Base-by-base conservation (phyloP, 2,113 vertebrate species). In the Manacus vitellinus region DNA sequence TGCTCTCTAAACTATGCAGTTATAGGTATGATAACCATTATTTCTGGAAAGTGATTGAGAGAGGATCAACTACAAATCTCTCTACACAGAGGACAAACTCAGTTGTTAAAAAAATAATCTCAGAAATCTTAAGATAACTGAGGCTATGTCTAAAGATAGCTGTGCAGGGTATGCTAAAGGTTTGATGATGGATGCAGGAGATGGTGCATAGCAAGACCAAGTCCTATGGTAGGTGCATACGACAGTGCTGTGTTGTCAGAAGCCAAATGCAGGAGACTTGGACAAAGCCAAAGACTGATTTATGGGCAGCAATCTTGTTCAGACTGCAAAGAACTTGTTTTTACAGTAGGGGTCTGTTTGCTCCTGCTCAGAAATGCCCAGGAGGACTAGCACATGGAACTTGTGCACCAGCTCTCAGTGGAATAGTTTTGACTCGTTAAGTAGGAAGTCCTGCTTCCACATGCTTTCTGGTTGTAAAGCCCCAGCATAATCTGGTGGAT, bases 331-430 rank as follows among this genome's bases (percentile, higher is more conserved):
- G 43, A 89, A 39, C 27, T n/a, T 87, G 14, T 28, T 93, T 92
- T 75, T 78, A 28, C 10, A 59, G 39, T 25, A n/a, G 4, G 44
- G 4, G 43, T 51, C 47, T 85, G 8, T 84, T 83, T 67, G 33
- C 41, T 78, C 35, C 70, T 72, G n/a, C 62, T 44, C 56, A 62
- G 56, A 66, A 46, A n/a, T 33, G 58, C 61, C 4, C 0, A 31
- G 55, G 41, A 33, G 22, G 14, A 51, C 6, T 67, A 20, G 12
- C 43, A 39, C 14, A 12, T 56, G 52, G 15, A 0, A 0, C 31
- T 88, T 59, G 54, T 37, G 59, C 19, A 33, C 47, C 22, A 55
- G 9, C 44, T 35, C 49, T 21, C 44, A 59, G 10, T 8, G 15
- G 20, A 80, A 35, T 7, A 43, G n/a, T 73, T 83, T 74, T 88